Conservation (phyloP, 1,140 invertebrate species). For the Musca domestica region DNA sequence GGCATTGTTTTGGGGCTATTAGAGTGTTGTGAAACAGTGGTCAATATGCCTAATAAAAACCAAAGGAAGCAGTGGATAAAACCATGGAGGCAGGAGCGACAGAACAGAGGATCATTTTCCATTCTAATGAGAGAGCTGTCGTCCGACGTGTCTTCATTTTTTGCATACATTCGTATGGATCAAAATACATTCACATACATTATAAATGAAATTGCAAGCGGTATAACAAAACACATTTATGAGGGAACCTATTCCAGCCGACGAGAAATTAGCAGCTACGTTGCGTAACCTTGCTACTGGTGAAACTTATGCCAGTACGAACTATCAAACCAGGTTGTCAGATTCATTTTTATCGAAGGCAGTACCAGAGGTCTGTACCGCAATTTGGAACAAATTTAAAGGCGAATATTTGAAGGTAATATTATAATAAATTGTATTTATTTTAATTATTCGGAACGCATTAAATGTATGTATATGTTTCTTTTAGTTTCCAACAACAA, state of each 20-base stretch:
- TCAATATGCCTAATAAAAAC: too few species aligned
- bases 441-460: too few species aligned
- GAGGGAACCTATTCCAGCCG: not conserved
- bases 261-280: not conserved
- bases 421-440: not conserved
- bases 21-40: too few species aligned
- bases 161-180: too few species aligned
- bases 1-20: too few species aligned
- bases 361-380: not conserved
- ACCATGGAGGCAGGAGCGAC: too few species aligned
- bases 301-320: too few species aligned
- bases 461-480: too few species aligned
- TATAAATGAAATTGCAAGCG: not conserved
- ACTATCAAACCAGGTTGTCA: not conserved
- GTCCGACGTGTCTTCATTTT: not conserved
- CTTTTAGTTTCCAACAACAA: not conserved
- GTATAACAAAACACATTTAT: not conserved
- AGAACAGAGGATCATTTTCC: too few species aligned
- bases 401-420: not conserved
- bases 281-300: not conserved
- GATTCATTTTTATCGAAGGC: not conserved
- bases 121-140: too few species aligned
- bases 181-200: not conserved
- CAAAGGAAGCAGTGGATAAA: not conserved
- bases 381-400: not conserved